Evolutionary conservation across 2,113 vertebrate species (phyloP).

Genomic region (Oncorhynchus tshawytscha): DNA sequence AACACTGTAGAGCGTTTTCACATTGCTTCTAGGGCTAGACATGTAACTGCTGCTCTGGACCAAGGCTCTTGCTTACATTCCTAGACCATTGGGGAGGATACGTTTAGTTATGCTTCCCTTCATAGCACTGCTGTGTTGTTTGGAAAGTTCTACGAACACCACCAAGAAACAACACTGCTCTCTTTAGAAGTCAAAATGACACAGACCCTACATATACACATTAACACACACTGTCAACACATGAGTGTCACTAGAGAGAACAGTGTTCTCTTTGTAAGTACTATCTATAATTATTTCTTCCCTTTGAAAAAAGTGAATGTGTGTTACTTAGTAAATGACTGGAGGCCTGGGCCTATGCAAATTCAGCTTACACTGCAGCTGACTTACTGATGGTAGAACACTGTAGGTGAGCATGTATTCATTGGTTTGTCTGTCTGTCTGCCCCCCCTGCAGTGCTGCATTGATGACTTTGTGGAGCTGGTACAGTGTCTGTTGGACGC

Average conservation of each 20-base stretch:
- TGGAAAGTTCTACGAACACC: neutral
- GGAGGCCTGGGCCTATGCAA: constrained; percentile 12
- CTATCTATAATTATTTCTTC: constrained; percentile 4
- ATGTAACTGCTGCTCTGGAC: neutral
- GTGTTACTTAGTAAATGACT: constrained; percentile 42
- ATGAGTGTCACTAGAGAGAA: constrained; percentile 8
- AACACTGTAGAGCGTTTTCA: neutral
- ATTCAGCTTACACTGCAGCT: constrained; percentile 16
- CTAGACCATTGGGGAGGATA: neutral
- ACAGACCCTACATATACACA: neutral
- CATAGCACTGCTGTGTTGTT: neutral
- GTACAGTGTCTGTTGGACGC: constrained; percentile 81
- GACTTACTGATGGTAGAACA: neutral
- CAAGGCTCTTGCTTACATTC: neutral
- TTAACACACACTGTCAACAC: constrained; percentile 1
- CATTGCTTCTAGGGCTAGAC: too few species aligned
- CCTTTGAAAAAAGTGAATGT: constrained; percentile 32
- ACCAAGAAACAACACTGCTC: neutral
- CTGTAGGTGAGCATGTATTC: constrained; percentile 11
- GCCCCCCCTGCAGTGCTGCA: constrained; percentile 81
- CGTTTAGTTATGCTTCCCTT: neutral
- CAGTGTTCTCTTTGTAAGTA: constrained; percentile 38
- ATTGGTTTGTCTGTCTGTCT: neutral
- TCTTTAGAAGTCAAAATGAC: neutral
- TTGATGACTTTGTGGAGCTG: constrained; percentile 84